Evolutionary conservation across 2,888 invertebrate genomes (phyloP), one percentile per base, ranked within the genome.

Genomic region (Caenorhabditis angaria): DNA sequence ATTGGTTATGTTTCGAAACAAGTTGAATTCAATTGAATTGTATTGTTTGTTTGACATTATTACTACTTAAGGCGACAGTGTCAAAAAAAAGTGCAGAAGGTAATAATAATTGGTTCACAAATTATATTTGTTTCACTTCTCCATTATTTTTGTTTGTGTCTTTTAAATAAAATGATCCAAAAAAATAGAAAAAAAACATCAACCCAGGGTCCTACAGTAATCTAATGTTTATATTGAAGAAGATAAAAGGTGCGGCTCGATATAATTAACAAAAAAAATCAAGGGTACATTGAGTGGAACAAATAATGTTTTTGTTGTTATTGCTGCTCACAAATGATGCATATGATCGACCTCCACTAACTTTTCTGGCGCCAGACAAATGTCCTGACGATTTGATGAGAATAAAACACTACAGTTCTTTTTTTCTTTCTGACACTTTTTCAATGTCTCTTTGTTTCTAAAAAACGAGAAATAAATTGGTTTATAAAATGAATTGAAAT

Each of bases 261-360:
- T 41, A 41, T 41, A 41, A 41, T 41, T 41, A 41, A 41, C 41
- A 41, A 41, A 41, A 41, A 41, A 41, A 41, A 41, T 41, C 41
- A 18, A 41, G 41, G 41, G 41, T 41, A 41, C 18, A 41, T 41
- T 41, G 41, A 41, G 41, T 41, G 41, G 41, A 41, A 41, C 41
- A 41, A 41, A 41, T 41, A 41, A 41, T 41, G 41, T 41, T 41
- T 41, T 41, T 41, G 41, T 41, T 41, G 41, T 41, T 41, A 18
- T 32, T 32, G 12, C 18, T 41, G 41, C 41, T 41, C 41, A 41
- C 41, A 41, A 41, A 41, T 41, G 41, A 41, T 41, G 41, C 41
- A 41, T 41, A 41, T 41, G 41, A 41, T 41, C 41, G 41, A 41
- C 41, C 41, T 41, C 5, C 14, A 41, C 41, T 41, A 41, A 41